Conservation (phyloP, 2,797 vertebrate species). For the Coluber constrictor region DNA sequence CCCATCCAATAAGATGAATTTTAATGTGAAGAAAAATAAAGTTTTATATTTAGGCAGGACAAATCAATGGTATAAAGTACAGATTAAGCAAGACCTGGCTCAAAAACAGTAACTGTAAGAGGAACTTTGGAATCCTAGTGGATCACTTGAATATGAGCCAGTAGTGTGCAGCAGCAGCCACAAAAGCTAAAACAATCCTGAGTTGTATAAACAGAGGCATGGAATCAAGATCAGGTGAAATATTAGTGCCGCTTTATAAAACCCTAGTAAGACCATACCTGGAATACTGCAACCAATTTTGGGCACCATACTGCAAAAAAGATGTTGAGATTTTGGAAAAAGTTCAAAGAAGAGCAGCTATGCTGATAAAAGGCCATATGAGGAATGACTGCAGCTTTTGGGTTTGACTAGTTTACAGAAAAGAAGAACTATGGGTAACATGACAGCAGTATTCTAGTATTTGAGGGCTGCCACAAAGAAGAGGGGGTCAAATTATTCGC, state of each 20-base stretch:
- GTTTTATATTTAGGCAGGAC: background rate
- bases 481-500: no score
- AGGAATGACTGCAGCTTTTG: background rate
- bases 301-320: background rate
- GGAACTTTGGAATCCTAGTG: no score
- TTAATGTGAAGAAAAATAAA: background rate
- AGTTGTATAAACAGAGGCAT: background rate
- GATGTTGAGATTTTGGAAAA: background rate
- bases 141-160: no score
- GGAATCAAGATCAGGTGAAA: background rate
- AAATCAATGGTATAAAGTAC: background rate
- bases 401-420: background rate
- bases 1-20: background rate
- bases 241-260: background rate
- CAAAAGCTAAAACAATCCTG: background rate
- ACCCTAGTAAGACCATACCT: background rate
- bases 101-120: no score
- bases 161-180: background rate
- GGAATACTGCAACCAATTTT: background rate
- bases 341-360: background rate
- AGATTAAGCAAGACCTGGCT: no score
- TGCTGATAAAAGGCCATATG: background rate
- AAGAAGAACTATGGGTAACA: background rate
- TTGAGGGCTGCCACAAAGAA: background rate
- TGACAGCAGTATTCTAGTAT: background rate